Conservation (phyloP, 2,113 vertebrate species). For the Corythaeola cristata region DNA sequence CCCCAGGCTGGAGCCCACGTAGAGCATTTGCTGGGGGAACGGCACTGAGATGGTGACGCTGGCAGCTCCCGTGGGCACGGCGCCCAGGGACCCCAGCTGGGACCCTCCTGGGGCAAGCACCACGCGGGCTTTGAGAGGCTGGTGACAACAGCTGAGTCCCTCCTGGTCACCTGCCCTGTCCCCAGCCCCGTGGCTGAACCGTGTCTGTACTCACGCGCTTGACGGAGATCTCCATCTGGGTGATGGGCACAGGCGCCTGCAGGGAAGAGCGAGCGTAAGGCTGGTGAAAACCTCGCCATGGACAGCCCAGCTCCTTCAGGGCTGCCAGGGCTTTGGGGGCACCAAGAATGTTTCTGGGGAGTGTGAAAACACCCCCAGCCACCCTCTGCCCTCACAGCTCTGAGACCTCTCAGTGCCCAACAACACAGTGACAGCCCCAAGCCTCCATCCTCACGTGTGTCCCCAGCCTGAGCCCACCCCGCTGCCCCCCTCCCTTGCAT, state of each 20-base stretch:
- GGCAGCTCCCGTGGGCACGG: fast-evolving
- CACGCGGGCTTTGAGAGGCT: neutral
- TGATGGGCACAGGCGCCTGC: conserved; percentile 87
- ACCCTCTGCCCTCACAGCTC: neutral
- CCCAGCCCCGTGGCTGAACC: fast-evolving
- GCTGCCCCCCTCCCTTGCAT: neutral
- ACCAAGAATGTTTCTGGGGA: neutral
- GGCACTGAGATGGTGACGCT: neutral
- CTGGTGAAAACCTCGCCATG: fast-evolving
- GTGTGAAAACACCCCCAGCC: neutral
- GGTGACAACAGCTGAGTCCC: neutral
- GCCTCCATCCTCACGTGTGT: fast-evolving
- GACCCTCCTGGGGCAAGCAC: neutral
- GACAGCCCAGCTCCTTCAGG: fast-evolving
- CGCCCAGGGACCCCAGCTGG: fast-evolving
- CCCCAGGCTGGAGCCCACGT: conserved; percentile 82
- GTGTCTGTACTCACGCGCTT: conserved; percentile 81
- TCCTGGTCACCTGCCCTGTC: neutral
- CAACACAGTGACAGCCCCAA: neutral
- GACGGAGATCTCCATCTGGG: conserved; percentile 91
- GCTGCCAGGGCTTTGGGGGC: neutral
- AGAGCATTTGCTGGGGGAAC: conserved; percentile 85
- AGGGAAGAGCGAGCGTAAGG: fast-evolving
- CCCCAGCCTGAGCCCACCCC: neutral
- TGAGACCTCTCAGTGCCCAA: neutral